Conservation (phyloP, 2,888 invertebrate genomes). For the Agrilus cyanescens region DNA sequence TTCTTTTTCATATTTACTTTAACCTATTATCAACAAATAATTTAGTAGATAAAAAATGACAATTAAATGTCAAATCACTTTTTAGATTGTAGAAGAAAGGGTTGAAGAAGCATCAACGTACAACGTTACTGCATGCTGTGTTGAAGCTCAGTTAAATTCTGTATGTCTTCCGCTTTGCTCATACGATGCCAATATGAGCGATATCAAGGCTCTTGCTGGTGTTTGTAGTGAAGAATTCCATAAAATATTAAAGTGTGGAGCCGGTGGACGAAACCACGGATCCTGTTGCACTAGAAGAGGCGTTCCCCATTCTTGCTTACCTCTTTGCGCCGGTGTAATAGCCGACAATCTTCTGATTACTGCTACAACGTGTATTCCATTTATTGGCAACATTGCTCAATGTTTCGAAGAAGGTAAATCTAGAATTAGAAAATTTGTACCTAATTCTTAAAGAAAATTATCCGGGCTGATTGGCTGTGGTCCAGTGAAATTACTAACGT, state of each 20-base stretch:
- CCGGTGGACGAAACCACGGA: constrained; percentile 61
- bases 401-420: constrained; percentile 71
- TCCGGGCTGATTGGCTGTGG: background rate
- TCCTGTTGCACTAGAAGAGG: constrained; percentile 63
- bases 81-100: constrained; percentile 46
- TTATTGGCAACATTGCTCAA: constrained; percentile 72
- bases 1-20: too few species aligned
- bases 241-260: constrained; percentile 52
- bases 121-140: constrained; percentile 72
- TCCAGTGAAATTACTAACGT: too few species aligned
- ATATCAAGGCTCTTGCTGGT: constrained; percentile 59
- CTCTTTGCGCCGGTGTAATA: constrained; percentile 60
- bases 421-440: background rate
- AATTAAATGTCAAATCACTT: constrained; percentile 6
- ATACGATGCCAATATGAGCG: constrained; percentile 72
- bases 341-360: constrained; percentile 46
- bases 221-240: constrained; percentile 68
- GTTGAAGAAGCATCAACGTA: constrained; percentile 50
- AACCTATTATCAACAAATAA: too few species aligned
- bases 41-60: too few species aligned
- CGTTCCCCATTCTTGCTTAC: constrained; percentile 55
- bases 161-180: constrained; percentile 69
- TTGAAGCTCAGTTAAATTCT: constrained; percentile 52
- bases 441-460: background rate
- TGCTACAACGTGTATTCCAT: constrained; percentile 62